Conservation (phyloP, 2,888 invertebrate species). For the Aleiodes testaceus region DNA sequence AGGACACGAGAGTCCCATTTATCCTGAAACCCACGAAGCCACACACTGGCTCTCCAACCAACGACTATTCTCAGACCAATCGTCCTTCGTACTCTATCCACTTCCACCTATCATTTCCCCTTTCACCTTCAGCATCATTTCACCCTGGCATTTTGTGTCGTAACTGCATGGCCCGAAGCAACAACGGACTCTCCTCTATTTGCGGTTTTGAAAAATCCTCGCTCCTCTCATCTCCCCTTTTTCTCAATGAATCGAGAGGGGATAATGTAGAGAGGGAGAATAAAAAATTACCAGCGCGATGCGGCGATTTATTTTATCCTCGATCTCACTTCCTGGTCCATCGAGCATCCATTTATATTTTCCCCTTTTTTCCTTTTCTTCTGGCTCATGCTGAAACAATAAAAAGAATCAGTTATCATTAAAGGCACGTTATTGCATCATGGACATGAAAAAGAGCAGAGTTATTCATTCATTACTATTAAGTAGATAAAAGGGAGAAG, state of each 20-base stretch:
- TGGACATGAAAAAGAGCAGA: slow-evolving; percentile 50
- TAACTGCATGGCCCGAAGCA: slow-evolving; percentile 34
- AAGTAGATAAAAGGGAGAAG: slow-evolving; percentile 31
- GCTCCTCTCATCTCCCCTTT: slow-evolving; percentile 26
- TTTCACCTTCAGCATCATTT: neutral
- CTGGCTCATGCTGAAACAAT: neutral
- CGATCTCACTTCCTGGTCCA: slow-evolving; percentile 35
- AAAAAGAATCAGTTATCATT: neutral
- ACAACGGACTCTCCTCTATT: slow-evolving; percentile 34
- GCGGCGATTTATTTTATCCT: slow-evolving; percentile 38
- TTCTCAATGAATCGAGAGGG: slow-evolving; percentile 19
- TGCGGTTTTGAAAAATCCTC: slow-evolving; percentile 45
- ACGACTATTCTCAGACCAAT: slow-evolving; percentile 60
- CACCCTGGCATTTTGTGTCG: slow-evolving; percentile 23
- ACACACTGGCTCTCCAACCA: slow-evolving; percentile 42
- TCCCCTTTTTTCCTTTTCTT: neutral
- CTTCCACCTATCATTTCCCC: slow-evolving; percentile 35
- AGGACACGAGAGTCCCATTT: slow-evolving; percentile 66
- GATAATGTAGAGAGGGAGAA: neutral
- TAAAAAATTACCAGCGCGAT: slow-evolving; percentile 37
- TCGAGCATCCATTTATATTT: slow-evolving; percentile 37
- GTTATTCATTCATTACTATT: slow-evolving; percentile 60
- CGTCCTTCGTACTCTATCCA: slow-evolving; percentile 47
- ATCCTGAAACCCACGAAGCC: slow-evolving; percentile 55
- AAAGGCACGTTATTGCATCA: slow-evolving; percentile 15